A percentile compares a stretch with the other conserved stretches of the same genome.
Evolutionary conservation across 2,888 invertebrate genomes (phyloP).

Genomic region (Monoplex corrugatus): DNA sequence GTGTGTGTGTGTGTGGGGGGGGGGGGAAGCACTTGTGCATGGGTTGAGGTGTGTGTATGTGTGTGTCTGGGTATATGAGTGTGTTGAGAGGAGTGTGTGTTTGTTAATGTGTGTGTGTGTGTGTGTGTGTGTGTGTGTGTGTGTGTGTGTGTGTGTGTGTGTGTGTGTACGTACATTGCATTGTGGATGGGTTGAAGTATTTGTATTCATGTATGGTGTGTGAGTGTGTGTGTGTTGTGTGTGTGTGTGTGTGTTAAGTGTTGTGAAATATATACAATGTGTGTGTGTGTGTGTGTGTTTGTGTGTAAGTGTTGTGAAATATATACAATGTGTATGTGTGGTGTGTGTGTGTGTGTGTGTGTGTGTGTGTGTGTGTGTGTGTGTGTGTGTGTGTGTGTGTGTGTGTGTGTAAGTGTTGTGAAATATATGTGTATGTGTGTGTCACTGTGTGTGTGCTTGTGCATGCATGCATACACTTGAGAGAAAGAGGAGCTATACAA

Average conservation of each 20-base stretch:
- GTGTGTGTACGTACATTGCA: too few species aligned
- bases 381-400: not conserved
- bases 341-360: not conserved
- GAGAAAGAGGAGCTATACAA: too few species aligned
- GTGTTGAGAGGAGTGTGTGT: not conserved
- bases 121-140: not conserved
- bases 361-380: not conserved
- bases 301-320: not conserved
- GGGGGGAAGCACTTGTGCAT: not conserved
- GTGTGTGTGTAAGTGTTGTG: not conserved
- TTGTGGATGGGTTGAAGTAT: not conserved
- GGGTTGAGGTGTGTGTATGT: not conserved
- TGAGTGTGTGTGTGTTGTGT: not conserved
- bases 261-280: too few species aligned
- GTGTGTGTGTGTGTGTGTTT: constrained; percentile 23
- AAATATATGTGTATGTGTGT: not conserved
- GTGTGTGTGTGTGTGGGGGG: not conserved
- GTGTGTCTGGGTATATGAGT: constrained; percentile 5
- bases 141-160: not conserved
- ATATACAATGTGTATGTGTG: not conserved
- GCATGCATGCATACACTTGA: not conserved
- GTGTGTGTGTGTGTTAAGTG: not conserved
- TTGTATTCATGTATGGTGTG: not conserved
- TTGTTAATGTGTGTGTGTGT: not conserved
- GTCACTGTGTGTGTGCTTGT: not conserved